phyloP scores from a whole-genome alignment of 2,113 vertebrate genomes.

The Aegithalos caudatus region DNA sequence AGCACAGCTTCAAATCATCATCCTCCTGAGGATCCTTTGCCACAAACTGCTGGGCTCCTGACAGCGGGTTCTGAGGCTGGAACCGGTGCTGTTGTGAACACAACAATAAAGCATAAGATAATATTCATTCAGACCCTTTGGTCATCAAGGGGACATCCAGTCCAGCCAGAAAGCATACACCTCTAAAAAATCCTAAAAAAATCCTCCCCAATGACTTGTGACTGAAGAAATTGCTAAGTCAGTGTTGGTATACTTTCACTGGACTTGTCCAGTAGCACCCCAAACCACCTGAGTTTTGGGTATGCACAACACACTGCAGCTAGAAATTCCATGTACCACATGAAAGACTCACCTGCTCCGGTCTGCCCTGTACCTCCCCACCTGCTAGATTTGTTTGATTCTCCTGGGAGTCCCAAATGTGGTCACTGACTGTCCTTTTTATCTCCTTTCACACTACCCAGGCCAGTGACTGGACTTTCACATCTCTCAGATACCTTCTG shows the following conservation, averaged over 20 bases:
- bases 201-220: neutral
- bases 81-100: constrained; percentile 85
- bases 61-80: constrained; percentile 93
- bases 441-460: neutral
- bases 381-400: neutral
- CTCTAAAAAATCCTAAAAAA: neutral
- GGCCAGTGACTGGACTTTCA: neutral
- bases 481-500: neutral
- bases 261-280: neutral
- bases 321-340: neutral
- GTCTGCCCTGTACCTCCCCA: neutral
- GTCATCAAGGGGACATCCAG: neutral
- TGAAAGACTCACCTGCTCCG: neutral
- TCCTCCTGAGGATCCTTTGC: constrained; percentile 89
- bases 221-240: neutral
- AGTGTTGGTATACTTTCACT: neutral
- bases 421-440: neutral
- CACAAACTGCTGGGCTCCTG: constrained; percentile 89
- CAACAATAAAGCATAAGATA: neutral
- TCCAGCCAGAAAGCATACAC: neutral
- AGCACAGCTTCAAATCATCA: constrained; percentile 91
- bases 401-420: neutral
- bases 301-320: neutral
- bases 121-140: neutral
- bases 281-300: neutral